These are phyloP conservation scores for Yponomeuta plumbellus DNA, from an alignment of 2,888 invertebrate species.

Conservation along the genomic window DNA sequence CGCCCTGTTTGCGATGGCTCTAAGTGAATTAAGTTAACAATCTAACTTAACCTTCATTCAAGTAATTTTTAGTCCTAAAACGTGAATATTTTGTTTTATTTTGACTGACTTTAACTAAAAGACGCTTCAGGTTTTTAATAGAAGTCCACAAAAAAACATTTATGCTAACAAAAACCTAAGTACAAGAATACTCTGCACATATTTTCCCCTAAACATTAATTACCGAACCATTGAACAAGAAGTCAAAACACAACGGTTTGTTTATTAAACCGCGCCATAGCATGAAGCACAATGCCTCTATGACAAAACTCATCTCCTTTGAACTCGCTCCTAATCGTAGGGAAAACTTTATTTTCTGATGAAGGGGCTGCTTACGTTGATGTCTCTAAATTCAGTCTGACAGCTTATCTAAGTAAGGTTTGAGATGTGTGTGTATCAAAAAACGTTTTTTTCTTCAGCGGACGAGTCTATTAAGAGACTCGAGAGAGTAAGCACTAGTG, in stretches of 20 bases:
- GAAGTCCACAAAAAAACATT: background rate
- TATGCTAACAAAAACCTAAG: background rate
- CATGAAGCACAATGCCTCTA: slow-evolving; percentile 58
- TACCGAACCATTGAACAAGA: slow-evolving; percentile 13
- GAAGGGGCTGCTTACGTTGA: slow-evolving; percentile 24
- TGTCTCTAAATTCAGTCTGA: slow-evolving; percentile 26
- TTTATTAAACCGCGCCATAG: slow-evolving; percentile 42
- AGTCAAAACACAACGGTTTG: slow-evolving; percentile 18
- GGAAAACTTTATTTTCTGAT: slow-evolving; percentile 70
- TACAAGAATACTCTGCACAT: background rate
- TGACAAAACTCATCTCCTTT: slow-evolving; percentile 69
- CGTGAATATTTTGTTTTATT: too few species aligned
- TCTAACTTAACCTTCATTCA: too few species aligned
- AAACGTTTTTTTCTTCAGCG: too few species aligned
- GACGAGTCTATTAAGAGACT: too few species aligned
- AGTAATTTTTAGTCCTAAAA: too few species aligned
- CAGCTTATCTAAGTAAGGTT: background rate
- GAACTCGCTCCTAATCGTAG: slow-evolving; percentile 69
- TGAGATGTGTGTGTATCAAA: too few species aligned
- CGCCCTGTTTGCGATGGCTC: too few species aligned
- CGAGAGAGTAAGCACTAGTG: too few species aligned
- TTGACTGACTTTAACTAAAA: background rate
- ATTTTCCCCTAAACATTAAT: slow-evolving; percentile 14
- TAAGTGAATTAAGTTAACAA: too few species aligned
- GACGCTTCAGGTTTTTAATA: background rate